phyloP scores from a whole-genome alignment of 1,140 invertebrate genomes.

The Drosophila sp. region DNA sequence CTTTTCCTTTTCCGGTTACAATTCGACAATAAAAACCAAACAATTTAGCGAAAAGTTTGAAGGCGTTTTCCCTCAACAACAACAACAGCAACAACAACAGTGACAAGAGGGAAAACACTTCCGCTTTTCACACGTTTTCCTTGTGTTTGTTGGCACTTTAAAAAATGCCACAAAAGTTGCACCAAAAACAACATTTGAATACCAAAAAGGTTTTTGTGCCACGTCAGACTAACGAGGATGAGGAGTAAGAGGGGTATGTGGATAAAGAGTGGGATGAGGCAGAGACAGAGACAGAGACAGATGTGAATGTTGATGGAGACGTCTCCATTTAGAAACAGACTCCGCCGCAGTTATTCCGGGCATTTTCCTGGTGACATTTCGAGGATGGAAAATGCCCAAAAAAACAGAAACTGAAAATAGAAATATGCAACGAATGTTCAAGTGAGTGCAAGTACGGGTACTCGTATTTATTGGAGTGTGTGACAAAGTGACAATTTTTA shows the following conservation, averaged over 20 bases:
- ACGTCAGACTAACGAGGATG: constrained; percentile 52
- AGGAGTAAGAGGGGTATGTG: not conserved
- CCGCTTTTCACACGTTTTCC: constrained; percentile 71
- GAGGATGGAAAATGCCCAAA: not conserved
- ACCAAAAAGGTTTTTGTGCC: constrained; percentile 71
- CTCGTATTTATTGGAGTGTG: constrained; percentile 1
- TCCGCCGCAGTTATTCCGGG: constrained; percentile 41
- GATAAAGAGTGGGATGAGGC: not conserved
- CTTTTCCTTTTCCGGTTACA: constrained; percentile 35
- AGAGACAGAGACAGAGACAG: not conserved
- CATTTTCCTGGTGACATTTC: constrained; percentile 29
- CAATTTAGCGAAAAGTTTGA: constrained; percentile 54
- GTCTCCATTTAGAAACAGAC: constrained; percentile 55
- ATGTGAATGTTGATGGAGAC: constrained; percentile 54
- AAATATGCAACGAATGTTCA: not conserved
- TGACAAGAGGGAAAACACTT: constrained; percentile 56
- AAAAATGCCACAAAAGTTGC: constrained; percentile 64
- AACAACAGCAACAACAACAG: constrained; percentile 22
- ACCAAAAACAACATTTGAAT: constrained; percentile 80
- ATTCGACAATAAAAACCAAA: constrained; percentile 41
- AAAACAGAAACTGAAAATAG: not conserved
- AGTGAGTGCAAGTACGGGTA: constrained; percentile 1
- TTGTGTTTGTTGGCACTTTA: constrained; percentile 4
- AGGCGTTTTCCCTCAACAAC: constrained; percentile 43
- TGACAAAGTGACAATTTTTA: constrained; percentile 68